Conservation (phyloP, 2,797 vertebrate species). For the Toxotes lorentzi region DNA sequence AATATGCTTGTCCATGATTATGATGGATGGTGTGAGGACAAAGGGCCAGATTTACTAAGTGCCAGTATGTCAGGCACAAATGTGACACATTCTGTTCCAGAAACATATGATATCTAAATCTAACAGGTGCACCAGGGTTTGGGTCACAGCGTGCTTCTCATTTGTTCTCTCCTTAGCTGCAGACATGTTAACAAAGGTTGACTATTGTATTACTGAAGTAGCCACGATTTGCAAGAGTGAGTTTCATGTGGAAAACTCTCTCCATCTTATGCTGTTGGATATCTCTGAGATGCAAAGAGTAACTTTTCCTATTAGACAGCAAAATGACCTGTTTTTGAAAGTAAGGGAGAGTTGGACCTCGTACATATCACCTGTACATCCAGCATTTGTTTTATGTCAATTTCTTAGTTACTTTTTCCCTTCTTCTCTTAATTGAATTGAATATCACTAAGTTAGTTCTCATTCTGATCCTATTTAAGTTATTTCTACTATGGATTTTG, state of each 20-base stretch:
- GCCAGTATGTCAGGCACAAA: slow-evolving; percentile 8
- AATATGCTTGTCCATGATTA: slow-evolving; percentile 35
- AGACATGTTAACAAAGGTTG: background rate
- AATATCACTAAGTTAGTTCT: background rate
- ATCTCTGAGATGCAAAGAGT: background rate
- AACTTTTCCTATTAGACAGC: too few relatives aligned
- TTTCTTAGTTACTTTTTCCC: background rate
- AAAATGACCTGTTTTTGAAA: background rate
- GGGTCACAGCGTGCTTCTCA: background rate
- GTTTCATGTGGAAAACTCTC: background rate
- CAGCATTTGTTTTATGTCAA: background rate
- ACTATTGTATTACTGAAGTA: background rate
- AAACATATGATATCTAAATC: background rate
- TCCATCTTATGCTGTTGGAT: background rate
- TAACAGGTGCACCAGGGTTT: slow-evolving; percentile 16
- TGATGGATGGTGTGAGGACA: slow-evolving; percentile 37
- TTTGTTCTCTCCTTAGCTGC: background rate
- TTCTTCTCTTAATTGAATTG: background rate
- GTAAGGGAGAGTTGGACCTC: background rate
- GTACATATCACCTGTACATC: too few relatives aligned
- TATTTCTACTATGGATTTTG: background rate
- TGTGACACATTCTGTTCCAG: too few relatives aligned
- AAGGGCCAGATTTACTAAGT: slow-evolving; percentile 5
- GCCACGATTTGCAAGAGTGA: background rate
- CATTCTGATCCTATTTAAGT: background rate